phyloP scores from a whole-genome alignment of 2,113 vertebrate genomes.

The Mugil cephalus region DNA sequence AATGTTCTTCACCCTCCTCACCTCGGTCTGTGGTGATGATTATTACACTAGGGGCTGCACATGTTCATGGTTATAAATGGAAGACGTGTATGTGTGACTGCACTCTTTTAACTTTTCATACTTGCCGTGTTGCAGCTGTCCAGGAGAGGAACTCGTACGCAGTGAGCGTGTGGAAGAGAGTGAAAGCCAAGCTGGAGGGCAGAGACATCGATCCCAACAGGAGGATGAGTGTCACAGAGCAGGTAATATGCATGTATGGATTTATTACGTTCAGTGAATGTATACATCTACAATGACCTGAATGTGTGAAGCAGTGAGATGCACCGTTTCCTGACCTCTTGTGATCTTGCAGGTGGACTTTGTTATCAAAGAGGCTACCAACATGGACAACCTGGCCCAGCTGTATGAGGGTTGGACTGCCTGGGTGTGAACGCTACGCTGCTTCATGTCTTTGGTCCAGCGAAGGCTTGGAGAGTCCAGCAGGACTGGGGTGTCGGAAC shows the following conservation, averaged over 20 bases:
- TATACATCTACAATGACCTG: no score
- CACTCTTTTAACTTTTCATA: neutral
- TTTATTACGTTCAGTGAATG: no score
- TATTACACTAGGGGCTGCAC: no score
- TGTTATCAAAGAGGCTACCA: constrained; percentile 99
- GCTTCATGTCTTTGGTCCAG: constrained; percentile 95
- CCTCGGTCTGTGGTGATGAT: neutral
- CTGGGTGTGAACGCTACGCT: constrained; percentile 94
- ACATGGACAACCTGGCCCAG: constrained; percentile 99
- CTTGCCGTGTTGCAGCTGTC: constrained; percentile 85
- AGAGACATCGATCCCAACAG: constrained; percentile 96
- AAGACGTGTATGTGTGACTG: no score
- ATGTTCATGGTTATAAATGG: no score
- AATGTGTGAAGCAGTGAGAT: no score
- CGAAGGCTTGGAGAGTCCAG: constrained; percentile 95
- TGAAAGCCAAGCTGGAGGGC: constrained; percentile 99
- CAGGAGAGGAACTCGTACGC: constrained; percentile 99
- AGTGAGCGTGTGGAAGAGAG: constrained; percentile 98
- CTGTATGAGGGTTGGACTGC: constrained; percentile 99
- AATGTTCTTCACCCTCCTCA: constrained; percentile 4
- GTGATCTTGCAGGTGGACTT: constrained; percentile 99
- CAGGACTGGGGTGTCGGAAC: constrained; percentile 92
- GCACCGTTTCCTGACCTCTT: no score
- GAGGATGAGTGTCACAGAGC: constrained; percentile 98
- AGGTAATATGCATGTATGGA: constrained; percentile 80